These are phyloP conservation scores for Amblyornis subalaris DNA, from an alignment of 2,113 vertebrate species.

Conservation along the genomic window DNA sequence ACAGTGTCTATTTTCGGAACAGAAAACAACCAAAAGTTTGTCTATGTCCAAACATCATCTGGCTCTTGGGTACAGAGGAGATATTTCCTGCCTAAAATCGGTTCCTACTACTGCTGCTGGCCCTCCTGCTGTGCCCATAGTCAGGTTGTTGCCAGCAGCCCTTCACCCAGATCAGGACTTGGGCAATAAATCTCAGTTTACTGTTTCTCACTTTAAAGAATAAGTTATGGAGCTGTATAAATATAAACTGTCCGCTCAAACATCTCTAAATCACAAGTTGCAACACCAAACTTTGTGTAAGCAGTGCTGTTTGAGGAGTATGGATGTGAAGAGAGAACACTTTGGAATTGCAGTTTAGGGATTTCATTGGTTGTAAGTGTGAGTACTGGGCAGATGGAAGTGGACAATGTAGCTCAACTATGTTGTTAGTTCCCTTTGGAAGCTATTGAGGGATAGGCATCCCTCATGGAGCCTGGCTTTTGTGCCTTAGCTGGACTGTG, in stretches of 20 bases:
- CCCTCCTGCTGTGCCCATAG: accelerated
- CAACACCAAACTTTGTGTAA: neutral
- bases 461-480: neutral
- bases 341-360: neutral
- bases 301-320: neutral
- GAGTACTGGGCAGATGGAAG: neutral
- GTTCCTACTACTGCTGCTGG: neutral
- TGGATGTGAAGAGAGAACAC: neutral
- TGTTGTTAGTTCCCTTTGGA: neutral
- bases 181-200: neutral
- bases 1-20: neutral
- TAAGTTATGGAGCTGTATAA: neutral
- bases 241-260: neutral
- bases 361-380: neutral
- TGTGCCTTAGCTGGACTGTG: neutral
- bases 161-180: neutral
- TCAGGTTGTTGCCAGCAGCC: neutral
- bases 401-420: neutral
- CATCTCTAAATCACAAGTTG: neutral
- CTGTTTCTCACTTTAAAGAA: neutral
- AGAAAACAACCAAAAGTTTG: neutral
- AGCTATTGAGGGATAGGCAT: neutral
- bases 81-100: neutral
- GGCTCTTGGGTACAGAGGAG: neutral
- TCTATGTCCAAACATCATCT: neutral